Conservation (phyloP, 2,888 invertebrate species). For the Embidobia sp. region DNA sequence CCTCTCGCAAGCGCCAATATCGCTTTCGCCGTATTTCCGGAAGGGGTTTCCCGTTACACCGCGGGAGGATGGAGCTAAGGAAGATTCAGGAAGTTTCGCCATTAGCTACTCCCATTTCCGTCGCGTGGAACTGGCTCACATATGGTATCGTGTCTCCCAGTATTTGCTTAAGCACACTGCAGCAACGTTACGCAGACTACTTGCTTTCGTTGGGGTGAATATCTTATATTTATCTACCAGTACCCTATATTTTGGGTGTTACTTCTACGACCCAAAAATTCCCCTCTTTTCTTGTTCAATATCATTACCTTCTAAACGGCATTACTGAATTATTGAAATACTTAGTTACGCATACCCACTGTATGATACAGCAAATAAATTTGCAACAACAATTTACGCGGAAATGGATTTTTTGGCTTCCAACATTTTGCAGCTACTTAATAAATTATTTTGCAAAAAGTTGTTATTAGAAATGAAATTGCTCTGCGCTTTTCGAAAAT, state of each 20-base stretch:
- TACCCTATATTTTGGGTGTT: conserved; percentile 63
- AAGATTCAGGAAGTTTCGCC: conserved; percentile 75
- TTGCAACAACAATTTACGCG: neutral
- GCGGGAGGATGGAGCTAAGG: conserved; percentile 56
- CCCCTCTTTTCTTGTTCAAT: conserved; percentile 63
- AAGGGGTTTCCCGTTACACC: conserved; percentile 60
- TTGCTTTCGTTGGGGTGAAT: conserved; percentile 73
- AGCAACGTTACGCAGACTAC: conserved; percentile 66
- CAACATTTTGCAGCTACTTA: neutral
- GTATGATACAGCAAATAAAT: conserved; percentile 1
- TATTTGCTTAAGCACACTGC: conserved; percentile 75
- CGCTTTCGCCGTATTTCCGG: conserved; percentile 64
- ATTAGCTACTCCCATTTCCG: conserved; percentile 75
- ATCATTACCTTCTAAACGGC: conserved; percentile 31
- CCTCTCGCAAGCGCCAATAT: conserved; percentile 63
- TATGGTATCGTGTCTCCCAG: conserved; percentile 75
- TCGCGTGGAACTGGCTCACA: conserved; percentile 69
- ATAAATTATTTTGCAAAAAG: conserved; percentile 11
- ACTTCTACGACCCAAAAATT: conserved; percentile 57
- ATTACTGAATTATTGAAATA: conserved; percentile 21
- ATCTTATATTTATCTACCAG: conserved; percentile 76
- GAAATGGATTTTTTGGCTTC: neutral
- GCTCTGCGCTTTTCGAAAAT: conserved; percentile 8
- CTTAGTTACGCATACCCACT: neutral
- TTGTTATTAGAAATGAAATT: conserved; percentile 9